Percentiles rank a stretch among this genome's conserved stretches.
phyloP scores from a whole-genome alignment of 2,113 vertebrate genomes.

The Alosa alosa region DNA sequence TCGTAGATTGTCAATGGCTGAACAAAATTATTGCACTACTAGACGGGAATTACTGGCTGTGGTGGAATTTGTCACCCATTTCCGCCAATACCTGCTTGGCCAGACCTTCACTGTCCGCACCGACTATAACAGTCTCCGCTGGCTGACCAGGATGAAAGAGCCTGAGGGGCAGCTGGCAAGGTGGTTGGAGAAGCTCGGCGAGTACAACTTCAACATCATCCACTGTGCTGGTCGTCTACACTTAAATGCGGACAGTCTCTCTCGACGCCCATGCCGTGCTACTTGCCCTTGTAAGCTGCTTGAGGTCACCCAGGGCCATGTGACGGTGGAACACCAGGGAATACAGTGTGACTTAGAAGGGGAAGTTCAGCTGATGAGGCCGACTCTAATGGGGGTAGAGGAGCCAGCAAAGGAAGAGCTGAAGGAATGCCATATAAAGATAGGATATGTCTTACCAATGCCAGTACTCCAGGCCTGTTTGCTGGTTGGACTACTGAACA shows the following conservation, averaged over 20 bases:
- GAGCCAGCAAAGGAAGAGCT: no score
- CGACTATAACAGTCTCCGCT: constrained; percentile 34
- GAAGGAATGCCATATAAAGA: no score
- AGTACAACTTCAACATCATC: constrained; percentile 44
- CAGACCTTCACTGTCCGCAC: constrained; percentile 2
- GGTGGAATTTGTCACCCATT: constrained; percentile 35
- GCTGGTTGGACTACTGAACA: constrained; percentile 24
- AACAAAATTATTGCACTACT: constrained; percentile 43
- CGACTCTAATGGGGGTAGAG: no score
- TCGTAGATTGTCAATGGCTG: constrained; percentile 9
- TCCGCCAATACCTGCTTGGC: constrained; percentile 38
- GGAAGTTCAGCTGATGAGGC: no score
- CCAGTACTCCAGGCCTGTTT: background rate
- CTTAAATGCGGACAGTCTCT: constrained; percentile 27
- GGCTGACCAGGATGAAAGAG: constrained; percentile 32
- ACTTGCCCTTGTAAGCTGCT: constrained; percentile 36
- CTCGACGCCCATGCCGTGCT: background rate
- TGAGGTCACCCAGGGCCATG: background rate
- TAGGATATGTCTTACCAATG: background rate
- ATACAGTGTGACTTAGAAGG: constrained; percentile 28
- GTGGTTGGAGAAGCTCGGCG: constrained; percentile 25
- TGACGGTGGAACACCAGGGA: background rate
- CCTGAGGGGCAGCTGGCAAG: constrained; percentile 34
- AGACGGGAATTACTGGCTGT: constrained; percentile 1
- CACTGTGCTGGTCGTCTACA: constrained; percentile 28